phyloP scores from a whole-genome alignment of 2,888 invertebrate species.

The Tenthredo livida region DNA sequence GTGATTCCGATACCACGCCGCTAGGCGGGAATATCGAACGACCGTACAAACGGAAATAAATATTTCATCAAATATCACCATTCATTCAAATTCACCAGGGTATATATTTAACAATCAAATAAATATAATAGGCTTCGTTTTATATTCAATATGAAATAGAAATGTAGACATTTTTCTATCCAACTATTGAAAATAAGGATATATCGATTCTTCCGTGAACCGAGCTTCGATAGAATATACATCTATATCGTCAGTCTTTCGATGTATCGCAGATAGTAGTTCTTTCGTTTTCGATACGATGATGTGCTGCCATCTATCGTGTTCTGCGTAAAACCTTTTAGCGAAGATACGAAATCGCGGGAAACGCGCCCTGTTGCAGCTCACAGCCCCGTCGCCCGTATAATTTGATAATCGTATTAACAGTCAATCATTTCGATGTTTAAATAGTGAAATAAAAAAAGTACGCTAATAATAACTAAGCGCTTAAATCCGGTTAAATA shows the following conservation, averaged over 20 bases:
- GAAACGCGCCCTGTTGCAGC: slow-evolving; percentile 69
- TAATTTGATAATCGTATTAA: slow-evolving; percentile 4
- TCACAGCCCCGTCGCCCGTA: not conserved
- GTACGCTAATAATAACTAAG: not conserved
- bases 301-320: not conserved
- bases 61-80: not conserved
- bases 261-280: not conserved
- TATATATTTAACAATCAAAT: not conserved
- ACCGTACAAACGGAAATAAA: not conserved
- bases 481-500: not conserved
- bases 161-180: not conserved
- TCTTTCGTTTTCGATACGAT: not conserved
- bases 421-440: slow-evolving; percentile 31
- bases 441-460: not conserved
- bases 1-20: not conserved
- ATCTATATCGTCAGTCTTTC: not conserved
- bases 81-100: too few relatives aligned
- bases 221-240: not conserved
- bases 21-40: not conserved
- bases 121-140: not conserved
- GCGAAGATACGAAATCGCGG: slow-evolving; percentile 68
- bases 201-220: not conserved
- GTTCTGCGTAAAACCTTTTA: not conserved
- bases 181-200: not conserved
- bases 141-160: not conserved